Evolutionary conservation across 2,113 vertebrate genomes (phyloP), one percentile per base, ranked within the genome.

Genomic region (Ploceus nigricollis): DNA sequence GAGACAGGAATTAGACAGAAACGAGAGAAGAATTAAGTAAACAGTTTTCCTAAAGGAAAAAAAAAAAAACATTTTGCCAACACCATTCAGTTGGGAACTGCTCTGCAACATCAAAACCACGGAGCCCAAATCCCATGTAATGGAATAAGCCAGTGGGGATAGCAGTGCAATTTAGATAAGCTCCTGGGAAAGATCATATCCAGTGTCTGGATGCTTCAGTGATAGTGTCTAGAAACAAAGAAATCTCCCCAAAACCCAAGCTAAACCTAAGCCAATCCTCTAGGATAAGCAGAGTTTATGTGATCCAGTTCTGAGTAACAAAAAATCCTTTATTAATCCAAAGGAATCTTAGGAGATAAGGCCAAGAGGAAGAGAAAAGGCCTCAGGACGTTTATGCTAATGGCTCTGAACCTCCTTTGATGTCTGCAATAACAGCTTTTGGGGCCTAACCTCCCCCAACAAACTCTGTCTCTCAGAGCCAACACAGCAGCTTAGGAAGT

Each of bases 281-380:
- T 4, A 92, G 45, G 71, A 86, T 88, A 92, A 94, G 56, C 12
- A 2, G 76, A 82, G 68, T 91, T 93, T 75, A 79, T 33, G 56
- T 28, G 82, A 94, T 88, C 79, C 71, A 39, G 56, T 79, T 96
- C 8, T 20, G 56, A 94, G 65, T 58, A 64, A 83, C 73, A 93
- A 92, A 56, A 96, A 76, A 75, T 44, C 80, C 72, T 57, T 71
- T 63, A 87, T 63, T 91, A 96, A 96, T 37, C 90, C 79, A 66
- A 73, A 89, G 64, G 82, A 95, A 92, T 95, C 93, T 82, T 53
- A 58, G 42, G 79, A 94, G 88, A 94, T 86, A 83, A 89, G 92
- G 88, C 64, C 76, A 88, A 90, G 76, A 95, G 17, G 79, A 93
- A 92, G 75, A 89, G 80, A 73, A 77, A 58, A 79, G 4, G 54